Base-by-base conservation (phyloP, 2,113 vertebrate species). In the Indicator maculatus region DNA sequence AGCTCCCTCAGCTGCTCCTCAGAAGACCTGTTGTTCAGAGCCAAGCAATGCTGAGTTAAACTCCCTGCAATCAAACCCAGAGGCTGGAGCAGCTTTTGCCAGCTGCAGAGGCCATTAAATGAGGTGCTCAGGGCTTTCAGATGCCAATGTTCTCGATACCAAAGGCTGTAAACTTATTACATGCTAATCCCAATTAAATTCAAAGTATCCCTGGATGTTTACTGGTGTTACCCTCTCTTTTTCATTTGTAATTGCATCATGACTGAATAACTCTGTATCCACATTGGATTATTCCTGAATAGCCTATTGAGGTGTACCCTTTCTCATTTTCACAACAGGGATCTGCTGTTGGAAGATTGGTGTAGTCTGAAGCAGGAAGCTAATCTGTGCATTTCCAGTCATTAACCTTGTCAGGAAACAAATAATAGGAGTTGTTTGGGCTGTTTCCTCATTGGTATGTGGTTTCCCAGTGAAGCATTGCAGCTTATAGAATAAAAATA, bases 71-170 rank as follows among this genome's bases (percentile, higher is more conserved):
- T 97, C 75, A 63, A 93, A 89, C 84, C 60, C 60, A 7, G 90
- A 94, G 52, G 92, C 15, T 16, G 74, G 78, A 95, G 92, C 93
- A 94, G 96, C 88, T 92, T 95, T 66, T 71, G 73, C 93, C 90
- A 96, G 93, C 90, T 97, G 74, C 95, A 95, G 96, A 92, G 93
- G 90, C 86, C 83, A 73, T 89, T 95, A 95, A 97, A 96, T 94
- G 86, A 94, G 91, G 81, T 66, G 86, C 73, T 91, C 64, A 88
- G 63, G 81, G 92, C 82, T 97, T 96, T 96, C 82, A 95, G 59
- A 76, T 12, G 67, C 75, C 74, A 41, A 0, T 91, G 75, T 81
- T 90, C 76, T 88, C 86, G 65, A 58, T 74, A 39, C 91, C 92
- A 95, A 95, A 92, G 93, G 74, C 86, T 67, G 38, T 74, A 76